Evolutionary conservation across 2,888 invertebrate genomes (phyloP), one percentile per base, ranked within the genome.

Genomic region (Linyphia triangularis): DNA sequence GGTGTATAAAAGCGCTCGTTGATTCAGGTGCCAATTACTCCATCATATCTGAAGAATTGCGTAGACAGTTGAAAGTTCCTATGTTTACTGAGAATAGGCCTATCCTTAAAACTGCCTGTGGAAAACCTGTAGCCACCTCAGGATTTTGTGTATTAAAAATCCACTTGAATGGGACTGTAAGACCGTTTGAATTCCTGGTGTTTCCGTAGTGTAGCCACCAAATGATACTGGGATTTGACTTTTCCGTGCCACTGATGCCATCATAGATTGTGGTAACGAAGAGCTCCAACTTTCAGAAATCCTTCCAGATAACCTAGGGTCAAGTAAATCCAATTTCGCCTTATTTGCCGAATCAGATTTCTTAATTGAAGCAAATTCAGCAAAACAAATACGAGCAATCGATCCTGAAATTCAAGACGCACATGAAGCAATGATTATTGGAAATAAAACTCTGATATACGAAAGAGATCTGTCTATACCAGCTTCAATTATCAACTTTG

Each of bases 151-250:
- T 26, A 43, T 28, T 65, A 22, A 63, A 77, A 77, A 16, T 37
- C 5, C n/a, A 78, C n/a, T 37, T 77, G 57, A n/a, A n/a, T n/a
- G n/a, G n/a, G n/a, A n/a, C n/a, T n/a, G n/a, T n/a, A n/a, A n/a
- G n/a, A n/a, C n/a, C 30, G 4, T 67, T 69, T 67, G 43, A 67
- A 28, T 79, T 79, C 13, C 40, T 6, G 26, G 28, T 67, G 28
- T 67, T 43, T 73, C 19, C 13, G 19, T 22, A 61, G 1, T 61
- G 75, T 22, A 75, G 40, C 26, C 67, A 79, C 33, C 63, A 83
- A 73, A 73, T 83, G 72, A 83, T 83, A 63, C 72, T 30, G 5
- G 57, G 59, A 37, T 72, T 33, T 33, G 24, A 83, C 10, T 61
- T 43, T 83, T 83, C 37, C 26, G 13, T n/a, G 63, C 30, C 22